Evolutionary conservation across 2,113 vertebrate genomes (phyloP), one percentile per base, ranked within the genome.

Genomic region (Trogon surrucura): DNA sequence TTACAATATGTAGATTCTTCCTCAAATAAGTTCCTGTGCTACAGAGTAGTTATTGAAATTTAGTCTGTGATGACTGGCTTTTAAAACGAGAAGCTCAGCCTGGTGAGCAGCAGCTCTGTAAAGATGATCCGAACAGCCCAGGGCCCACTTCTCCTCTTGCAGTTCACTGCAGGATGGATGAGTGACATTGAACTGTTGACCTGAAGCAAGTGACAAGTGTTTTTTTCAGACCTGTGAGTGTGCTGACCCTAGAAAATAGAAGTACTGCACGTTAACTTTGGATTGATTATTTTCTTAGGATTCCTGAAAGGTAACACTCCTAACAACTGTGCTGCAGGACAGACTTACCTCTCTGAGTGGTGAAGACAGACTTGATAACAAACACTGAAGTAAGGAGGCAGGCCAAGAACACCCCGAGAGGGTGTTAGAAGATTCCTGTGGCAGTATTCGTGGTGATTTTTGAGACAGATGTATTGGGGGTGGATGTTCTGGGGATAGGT

Each of bases 231-330:
- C 27, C 73, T 85, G 64, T 78, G 73, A 93, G 65, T 48, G 66
- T 29, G 65, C 23, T 71, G 45, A 78, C 11, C 47, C 41, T 38
- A 60, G 41, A 73, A 94, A 87, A 86, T 34, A 77, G 34, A 57
- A 80, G 27, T 61, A 66, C 18, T 50, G 21, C 36, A 41, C 1
- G 13, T 23, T 89, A 89, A 61, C 44, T 92, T 90, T 57, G 34
- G 47, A 75, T 88, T 92, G 73, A 69, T 93, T 94, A 66, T 84
- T 87, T 89, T 72, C 57, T 80, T 91, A 66, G 51, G 60, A 81
- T 45, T 56, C 73, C 81, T 60, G 78, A 93, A 89, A 87, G 47
- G 54, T 73, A 77, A 91, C 81, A 51, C 53, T 79, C 56, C 56
- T 90, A 85, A 51, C 83, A 72, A 51, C 64, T 78, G 22, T 88